Evolutionary conservation across 2,113 vertebrate species (phyloP), one percentile per base, ranked within the genome.

Genomic region (Laticauda colubrina): DNA sequence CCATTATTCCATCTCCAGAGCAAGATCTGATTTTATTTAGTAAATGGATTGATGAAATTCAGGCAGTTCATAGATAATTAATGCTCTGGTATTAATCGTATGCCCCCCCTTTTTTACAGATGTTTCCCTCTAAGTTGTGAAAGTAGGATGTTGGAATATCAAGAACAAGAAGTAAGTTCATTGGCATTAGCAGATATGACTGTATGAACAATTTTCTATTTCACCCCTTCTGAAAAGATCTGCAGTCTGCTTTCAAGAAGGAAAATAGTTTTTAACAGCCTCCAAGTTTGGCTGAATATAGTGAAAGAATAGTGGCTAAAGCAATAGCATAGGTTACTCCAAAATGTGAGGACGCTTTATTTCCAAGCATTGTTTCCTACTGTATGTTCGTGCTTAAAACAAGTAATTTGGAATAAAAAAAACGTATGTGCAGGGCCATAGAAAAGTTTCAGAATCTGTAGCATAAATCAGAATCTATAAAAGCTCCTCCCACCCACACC

Each of bases 121-220:
- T 98, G 97, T 92, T 95, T 95, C 91, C 96, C 14, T 10, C 96
- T 95, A 94, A 93, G 95, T 91, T 95, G 91, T 94, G 94, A 89
- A 92, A 95, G 57, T 97, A 99, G 97, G 97, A 99, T 99, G 99
- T 98, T 97, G 97, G 98, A 97, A 94, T 98, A 94, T 96, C 97
- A 96, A 57, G 98, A 98, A 94, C 97, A 98, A 94, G 99, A 99
- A 96, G 99, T 99, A 96, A 99, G 98, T 56, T 0, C 21, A 21
- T 21, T 75, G 75, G 3, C 3, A 18, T 48, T 85, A 57, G 8
- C 11, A 57, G 20, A 39, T 43, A 56, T 92, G 88, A 23, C 20
- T 29, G 5, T 34, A 11, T 57, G 39, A 51, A 2, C 9, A 64
- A 64, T 23, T 29, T 39, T 53, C 24, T 59, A 23, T 57, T 91